phyloP scores from a whole-genome alignment of 2,888 invertebrate species.

The Cybosia mesomella region DNA sequence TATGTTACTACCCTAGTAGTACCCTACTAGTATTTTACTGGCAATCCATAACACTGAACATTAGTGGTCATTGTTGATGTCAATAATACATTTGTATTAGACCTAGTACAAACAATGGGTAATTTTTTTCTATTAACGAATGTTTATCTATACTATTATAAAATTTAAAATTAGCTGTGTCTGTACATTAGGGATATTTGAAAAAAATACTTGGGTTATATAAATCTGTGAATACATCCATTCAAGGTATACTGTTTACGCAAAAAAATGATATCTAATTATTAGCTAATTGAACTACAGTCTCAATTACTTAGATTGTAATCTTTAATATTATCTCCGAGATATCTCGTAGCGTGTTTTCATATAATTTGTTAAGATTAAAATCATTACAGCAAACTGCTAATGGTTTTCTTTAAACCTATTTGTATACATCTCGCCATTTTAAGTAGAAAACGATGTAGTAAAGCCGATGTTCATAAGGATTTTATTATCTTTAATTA shows the following conservation, averaged over 20 bases:
- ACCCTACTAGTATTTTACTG: too few species aligned
- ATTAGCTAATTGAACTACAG: background rate
- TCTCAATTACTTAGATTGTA: background rate
- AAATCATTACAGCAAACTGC: slow-evolving; percentile 38
- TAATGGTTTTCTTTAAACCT: slow-evolving; percentile 58
- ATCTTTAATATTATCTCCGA: slow-evolving; percentile 27
- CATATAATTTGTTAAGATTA: slow-evolving; percentile 75
- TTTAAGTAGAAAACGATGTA: slow-evolving; percentile 40
- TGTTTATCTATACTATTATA: too few species aligned
- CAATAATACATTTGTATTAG: background rate
- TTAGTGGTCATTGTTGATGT: too few species aligned
- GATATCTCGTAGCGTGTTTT: slow-evolving; percentile 65
- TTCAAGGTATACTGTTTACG: background rate
- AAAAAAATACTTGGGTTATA: too few species aligned
- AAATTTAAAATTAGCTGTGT: too few species aligned
- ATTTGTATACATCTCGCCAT: slow-evolving; percentile 49
- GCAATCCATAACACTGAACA: too few species aligned
- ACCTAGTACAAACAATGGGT: too few species aligned
- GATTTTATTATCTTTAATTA: slow-evolving; percentile 37
- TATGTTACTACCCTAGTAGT: too few species aligned
- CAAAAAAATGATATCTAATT: background rate
- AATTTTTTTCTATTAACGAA: too few species aligned
- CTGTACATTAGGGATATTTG: too few species aligned
- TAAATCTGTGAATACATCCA: background rate
- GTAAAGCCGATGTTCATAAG: slow-evolving; percentile 21